phyloP scores from a whole-genome alignment of 2,797 vertebrate genomes.

The Macropus fuliginosus region DNA sequence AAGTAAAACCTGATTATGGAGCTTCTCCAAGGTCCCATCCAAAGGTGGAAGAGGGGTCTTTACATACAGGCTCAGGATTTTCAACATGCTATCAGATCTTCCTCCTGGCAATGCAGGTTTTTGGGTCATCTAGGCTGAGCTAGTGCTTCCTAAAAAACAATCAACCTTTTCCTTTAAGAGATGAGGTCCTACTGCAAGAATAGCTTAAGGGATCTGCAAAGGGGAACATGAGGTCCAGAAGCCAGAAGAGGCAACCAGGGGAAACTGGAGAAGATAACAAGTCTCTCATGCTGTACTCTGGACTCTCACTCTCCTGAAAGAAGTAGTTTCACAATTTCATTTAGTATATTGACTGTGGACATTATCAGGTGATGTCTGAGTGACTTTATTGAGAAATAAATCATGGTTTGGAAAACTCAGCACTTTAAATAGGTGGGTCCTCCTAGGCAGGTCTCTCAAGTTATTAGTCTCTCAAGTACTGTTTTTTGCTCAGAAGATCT shows the following conservation, averaged over 20 bases:
- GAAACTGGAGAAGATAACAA: not conserved
- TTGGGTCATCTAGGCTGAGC: not conserved
- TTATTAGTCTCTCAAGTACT: not conserved
- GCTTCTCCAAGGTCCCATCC: not conserved
- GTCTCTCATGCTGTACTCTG: not conserved
- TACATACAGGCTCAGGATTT: not conserved
- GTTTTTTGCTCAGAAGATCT: not conserved
- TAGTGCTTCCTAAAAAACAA: not conserved
- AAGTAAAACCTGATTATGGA: not conserved
- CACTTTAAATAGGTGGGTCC: not conserved
- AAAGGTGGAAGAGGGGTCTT: not conserved
- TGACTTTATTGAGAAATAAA: not conserved
- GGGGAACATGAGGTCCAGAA: not conserved
- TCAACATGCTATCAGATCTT: not conserved
- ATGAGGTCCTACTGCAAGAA: not conserved
- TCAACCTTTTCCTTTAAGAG: not conserved
- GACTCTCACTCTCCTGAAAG: not conserved
- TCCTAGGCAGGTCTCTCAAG: not conserved
- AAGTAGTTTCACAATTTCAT: not conserved
- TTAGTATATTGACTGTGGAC: not conserved
- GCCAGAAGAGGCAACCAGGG: not conserved
- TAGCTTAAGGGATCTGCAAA: not conserved
- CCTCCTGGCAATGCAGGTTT: not conserved
- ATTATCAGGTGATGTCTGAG: not conserved
- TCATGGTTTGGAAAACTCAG: not conserved